These are phyloP conservation scores for Dasypolia templi DNA, from an alignment of 2,888 invertebrate species.

Conservation along the genomic window DNA sequence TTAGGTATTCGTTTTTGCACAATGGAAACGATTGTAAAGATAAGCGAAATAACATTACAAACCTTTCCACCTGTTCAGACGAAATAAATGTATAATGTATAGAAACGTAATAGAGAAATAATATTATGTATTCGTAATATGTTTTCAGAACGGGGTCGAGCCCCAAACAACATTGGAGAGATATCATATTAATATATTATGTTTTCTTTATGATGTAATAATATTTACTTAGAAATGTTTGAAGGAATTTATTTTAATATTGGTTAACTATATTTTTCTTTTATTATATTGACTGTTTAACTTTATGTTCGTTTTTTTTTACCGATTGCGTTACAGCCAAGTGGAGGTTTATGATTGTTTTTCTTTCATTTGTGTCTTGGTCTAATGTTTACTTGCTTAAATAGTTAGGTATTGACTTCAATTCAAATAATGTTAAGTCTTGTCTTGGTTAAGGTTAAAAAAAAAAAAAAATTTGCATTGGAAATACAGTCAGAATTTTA, in stretches of 20 bases:
- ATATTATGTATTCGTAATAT: constrained; percentile 26
- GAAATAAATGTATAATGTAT: constrained; percentile 34
- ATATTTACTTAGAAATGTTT: constrained; percentile 34
- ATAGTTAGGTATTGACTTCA: not conserved
- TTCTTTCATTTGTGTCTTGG: not conserved
- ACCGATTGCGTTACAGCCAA: not conserved
- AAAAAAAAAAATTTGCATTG: not conserved
- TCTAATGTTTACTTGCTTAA: no score
- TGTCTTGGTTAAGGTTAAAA: no score
- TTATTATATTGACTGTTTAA: not conserved
- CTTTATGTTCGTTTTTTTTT: not conserved
- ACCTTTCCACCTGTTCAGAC: constrained; percentile 19
- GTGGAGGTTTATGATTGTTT: not conserved
- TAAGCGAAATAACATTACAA: constrained; percentile 27
- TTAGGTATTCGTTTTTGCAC: not conserved
- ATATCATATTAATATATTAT: constrained; percentile 19
- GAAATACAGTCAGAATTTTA: not conserved
- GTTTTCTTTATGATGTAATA: constrained; percentile 39
- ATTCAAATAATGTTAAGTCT: not conserved
- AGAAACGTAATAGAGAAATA: constrained; percentile 34
- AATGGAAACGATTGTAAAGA: not conserved
- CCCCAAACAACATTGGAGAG: constrained; percentile 41
- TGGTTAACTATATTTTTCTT: not conserved
- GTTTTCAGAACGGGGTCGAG: constrained; percentile 25
- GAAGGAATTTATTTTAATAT: constrained; percentile 15